Conservation (phyloP, 2,888 invertebrate species). For the Drosophila stalkeri region DNA sequence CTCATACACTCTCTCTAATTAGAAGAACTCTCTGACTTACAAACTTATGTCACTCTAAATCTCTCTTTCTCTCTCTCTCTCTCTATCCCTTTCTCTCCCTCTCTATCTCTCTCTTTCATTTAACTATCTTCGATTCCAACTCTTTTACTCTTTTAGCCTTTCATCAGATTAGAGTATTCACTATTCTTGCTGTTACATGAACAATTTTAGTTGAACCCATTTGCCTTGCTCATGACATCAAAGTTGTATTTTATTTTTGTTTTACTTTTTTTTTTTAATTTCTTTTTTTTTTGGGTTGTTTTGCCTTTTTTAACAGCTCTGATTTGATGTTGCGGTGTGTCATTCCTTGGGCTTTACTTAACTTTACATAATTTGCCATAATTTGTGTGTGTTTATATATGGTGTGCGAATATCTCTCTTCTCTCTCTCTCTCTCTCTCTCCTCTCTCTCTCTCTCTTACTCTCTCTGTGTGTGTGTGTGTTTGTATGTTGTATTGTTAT, state of each 20-base stretch:
- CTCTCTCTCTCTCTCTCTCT: no score
- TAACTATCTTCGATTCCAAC: not conserved
- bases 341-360: conserved; percentile 46
- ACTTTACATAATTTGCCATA: conserved; percentile 56
- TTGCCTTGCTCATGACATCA: conserved; percentile 1
- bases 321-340: conserved; percentile 31
- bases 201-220: not conserved
- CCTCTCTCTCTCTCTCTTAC: no score
- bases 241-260: not conserved
- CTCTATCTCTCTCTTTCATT: not conserved
- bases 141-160: not conserved
- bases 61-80: not conserved
- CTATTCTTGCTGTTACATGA: not conserved
- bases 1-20: no score
- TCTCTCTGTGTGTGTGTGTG: conserved; percentile 5
- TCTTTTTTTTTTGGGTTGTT: not conserved
- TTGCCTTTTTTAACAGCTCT: conserved; percentile 15
- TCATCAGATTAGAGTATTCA: not conserved
- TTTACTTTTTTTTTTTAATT: not conserved
- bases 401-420: no score
- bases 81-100: not conserved
- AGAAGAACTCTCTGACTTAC: no score
- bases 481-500: conserved; percentile 12
- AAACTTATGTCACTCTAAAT: not conserved
- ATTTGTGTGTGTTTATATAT: conserved; percentile 28